Evolutionary conservation across 2,113 vertebrate genomes (phyloP).

Genomic region (Glaucidium brasilianum): DNA sequence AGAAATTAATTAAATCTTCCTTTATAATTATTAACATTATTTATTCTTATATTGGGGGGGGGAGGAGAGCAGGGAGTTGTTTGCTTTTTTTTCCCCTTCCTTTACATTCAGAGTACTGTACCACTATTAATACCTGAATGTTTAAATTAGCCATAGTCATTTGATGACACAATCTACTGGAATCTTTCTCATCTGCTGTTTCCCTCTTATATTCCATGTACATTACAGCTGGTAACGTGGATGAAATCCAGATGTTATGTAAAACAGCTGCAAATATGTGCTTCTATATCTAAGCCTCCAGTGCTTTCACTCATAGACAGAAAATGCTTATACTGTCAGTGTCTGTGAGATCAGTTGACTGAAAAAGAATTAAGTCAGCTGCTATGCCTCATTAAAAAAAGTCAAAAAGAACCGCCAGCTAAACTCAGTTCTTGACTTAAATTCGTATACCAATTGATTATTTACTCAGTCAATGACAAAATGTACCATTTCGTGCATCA

Average conservation of each 20-base stretch:
- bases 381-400: background rate
- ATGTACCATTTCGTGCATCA: background rate
- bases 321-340: constrained; percentile 8
- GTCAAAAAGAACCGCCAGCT: background rate
- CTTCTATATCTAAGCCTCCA: constrained; percentile 14
- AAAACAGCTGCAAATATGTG: constrained; percentile 58
- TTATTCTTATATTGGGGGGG: background rate
- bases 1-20: background rate
- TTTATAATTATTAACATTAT: background rate
- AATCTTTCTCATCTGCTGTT: constrained; percentile 45
- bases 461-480: background rate
- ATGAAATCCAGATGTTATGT: constrained; percentile 62
- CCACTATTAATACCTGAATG: background rate
- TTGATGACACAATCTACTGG: constrained; percentile 36
- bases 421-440: background rate
- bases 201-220: constrained; percentile 41
- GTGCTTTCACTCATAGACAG: constrained; percentile 10
- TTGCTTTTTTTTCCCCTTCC: fast-evolving
- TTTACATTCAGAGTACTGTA: background rate
- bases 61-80: background rate
- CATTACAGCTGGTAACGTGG: constrained; percentile 36
- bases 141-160: constrained; percentile 25
- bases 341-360: background rate
- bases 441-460: background rate
- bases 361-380: background rate